Percentiles rank a stretch among this genome's conserved stretches.
Evolutionary conservation across 2,113 vertebrate species (phyloP).

Genomic region (Nettapus auritus): DNA sequence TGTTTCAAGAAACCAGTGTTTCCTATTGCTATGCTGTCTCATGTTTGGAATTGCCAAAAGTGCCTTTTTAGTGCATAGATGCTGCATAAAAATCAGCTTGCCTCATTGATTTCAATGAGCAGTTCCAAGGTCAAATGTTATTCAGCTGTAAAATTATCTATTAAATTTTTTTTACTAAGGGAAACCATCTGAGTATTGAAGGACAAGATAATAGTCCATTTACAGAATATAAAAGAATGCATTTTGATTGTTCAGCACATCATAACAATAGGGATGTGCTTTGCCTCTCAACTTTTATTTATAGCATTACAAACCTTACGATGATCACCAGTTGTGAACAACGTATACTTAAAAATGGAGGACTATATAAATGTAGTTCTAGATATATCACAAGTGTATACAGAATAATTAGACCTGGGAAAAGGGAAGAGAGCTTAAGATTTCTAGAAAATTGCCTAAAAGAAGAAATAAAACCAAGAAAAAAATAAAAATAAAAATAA

Average conservation of each 20-base stretch:
- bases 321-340: conserved; percentile 4
- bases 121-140: conserved; percentile 57
- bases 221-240: conserved; percentile 18
- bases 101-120: conserved; percentile 63
- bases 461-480: background rate
- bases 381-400: background rate
- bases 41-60: conserved; percentile 48
- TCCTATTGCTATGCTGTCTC: conserved; percentile 24
- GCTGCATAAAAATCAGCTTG: conserved; percentile 52
- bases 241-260: conserved; percentile 54
- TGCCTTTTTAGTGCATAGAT: conserved; percentile 47
- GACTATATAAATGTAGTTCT: background rate
- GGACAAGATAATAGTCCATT: conserved; percentile 52
- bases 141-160: conserved; percentile 61
- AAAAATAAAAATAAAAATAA: background rate
- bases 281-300: conserved; percentile 9
- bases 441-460: background rate
- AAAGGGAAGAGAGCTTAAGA: background rate
- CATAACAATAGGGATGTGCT: background rate
- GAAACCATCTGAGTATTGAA: conserved; percentile 49
- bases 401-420: conserved; percentile 1
- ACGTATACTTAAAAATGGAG: background rate
- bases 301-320: background rate
- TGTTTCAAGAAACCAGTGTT: background rate
- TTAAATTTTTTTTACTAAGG: conserved; percentile 31